Evolutionary conservation across 2,797 vertebrate species (phyloP), one percentile per base, ranked within the genome.

Genomic region (Fratercula arctica): DNA sequence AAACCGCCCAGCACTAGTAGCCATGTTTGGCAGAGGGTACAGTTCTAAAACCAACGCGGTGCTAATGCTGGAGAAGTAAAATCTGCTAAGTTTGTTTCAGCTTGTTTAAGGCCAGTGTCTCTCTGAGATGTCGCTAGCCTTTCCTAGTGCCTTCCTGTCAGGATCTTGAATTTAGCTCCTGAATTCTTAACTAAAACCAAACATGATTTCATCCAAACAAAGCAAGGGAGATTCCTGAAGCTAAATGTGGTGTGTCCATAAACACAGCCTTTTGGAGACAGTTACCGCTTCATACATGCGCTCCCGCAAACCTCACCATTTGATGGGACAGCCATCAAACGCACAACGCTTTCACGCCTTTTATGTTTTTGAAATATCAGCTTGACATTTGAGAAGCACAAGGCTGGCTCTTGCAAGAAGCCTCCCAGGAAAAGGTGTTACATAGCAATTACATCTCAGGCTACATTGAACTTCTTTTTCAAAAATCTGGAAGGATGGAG

Each of bases 211-310:
- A 82, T 93, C 93, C 89, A 96, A 90, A 94, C 92, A 92, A 95
- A 96, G 95, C 95, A 93, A 72, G 81, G 89, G 89, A 92, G 95
- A 97, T 96, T 92, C 92, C 90, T 93, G 89, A 6, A 88, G 78
- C 33, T 85, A 64, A 95, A 82, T 67, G 89, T 60, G 35, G 60
- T 78, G 83, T 95, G 57, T 95, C 93, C 82, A 81, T 6, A 67
- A 84, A 46, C 83, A 83, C 29, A 20, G 50, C 59, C 39, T 41
- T 85, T 14, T 54, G 18, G 88, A 93, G 69, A 28, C 67, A 50
- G 46, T 19, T 16, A 39, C 57, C 4, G 3, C 81, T 92, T 81
- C 61, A 24, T 37, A 16, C 16, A 37, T 2, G 13, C 5, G 16
- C 80, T 76, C 85, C 85, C 72, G 66, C 39, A 45, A 45, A 57